Conservation (phyloP, 2,113 vertebrate genomes). For the Marmota monax region DNA sequence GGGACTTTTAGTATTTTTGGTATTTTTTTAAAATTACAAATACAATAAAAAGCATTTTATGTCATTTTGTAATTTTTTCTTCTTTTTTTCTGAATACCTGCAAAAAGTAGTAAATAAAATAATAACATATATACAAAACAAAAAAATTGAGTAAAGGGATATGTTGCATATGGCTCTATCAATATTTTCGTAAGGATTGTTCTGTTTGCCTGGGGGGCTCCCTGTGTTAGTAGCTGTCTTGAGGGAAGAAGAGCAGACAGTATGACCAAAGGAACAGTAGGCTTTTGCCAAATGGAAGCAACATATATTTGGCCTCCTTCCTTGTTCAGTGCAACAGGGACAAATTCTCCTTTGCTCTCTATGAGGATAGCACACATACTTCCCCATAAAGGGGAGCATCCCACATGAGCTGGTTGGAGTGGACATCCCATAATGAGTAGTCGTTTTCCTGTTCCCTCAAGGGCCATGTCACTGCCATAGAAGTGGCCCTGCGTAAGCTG, state of each 20-base stretch:
- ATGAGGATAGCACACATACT: accelerated
- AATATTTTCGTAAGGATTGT: background rate
- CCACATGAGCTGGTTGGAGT: accelerated
- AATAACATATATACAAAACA: background rate
- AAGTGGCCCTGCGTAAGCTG: background rate
- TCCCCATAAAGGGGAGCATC: background rate
- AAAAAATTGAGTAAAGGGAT: background rate
- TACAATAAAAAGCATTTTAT: background rate
- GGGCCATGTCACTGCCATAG: no score
- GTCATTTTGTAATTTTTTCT: background rate
- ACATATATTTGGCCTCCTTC: no score
- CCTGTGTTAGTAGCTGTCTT: accelerated
- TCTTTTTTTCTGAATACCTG: background rate
- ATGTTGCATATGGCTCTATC: background rate
- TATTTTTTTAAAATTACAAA: conserved; percentile 37
- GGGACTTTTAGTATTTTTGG: background rate
- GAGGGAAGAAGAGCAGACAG: background rate
- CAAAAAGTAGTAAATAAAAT: background rate
- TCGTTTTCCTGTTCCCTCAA: background rate
- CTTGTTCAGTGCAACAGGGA: background rate
- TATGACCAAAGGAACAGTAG: background rate
- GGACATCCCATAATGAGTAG: background rate
- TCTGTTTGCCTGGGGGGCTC: no score
- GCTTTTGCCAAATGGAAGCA: background rate
- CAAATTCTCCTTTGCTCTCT: background rate